Conservation (phyloP, 2,888 invertebrate genomes). For the Diplazon laetatorius region DNA sequence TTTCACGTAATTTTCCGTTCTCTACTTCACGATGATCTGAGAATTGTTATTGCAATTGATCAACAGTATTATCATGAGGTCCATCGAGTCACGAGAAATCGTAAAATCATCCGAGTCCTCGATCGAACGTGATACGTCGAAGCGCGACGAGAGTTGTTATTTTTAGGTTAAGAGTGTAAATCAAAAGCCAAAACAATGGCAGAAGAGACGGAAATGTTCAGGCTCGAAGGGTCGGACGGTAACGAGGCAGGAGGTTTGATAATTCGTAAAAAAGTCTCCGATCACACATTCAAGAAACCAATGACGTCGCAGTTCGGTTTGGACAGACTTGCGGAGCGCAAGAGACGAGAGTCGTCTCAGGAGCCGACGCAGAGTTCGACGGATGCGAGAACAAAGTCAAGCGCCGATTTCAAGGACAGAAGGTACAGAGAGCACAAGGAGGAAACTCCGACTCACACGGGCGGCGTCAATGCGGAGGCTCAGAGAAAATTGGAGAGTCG, state of each 20-base stretch:
- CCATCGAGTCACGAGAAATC: too few species aligned
- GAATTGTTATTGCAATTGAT: too few species aligned
- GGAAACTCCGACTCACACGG: constrained; percentile 97
- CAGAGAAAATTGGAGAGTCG: constrained; percentile 86
- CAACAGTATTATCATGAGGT: too few species aligned
- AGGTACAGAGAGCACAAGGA: constrained; percentile 91
- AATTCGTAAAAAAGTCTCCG: constrained; percentile 81
- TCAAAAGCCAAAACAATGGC: too few species aligned
- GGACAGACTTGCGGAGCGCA: constrained; percentile 92
- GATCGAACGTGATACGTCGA: too few species aligned
- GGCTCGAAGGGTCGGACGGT: constrained; percentile 81
- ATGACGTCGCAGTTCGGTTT: constrained; percentile 91
- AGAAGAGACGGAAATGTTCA: constrained; percentile 79
- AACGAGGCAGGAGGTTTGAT: constrained; percentile 82
- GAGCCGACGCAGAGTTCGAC: constrained; percentile 57
- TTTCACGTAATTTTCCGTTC: too few species aligned
- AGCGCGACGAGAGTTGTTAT: too few species aligned
- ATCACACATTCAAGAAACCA: constrained; percentile 89
- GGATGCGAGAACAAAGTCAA: constrained; percentile 62
- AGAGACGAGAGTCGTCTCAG: constrained; percentile 84
- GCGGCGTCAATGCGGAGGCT: constrained; percentile 93
- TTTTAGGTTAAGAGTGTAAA: too few species aligned
- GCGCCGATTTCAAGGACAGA: constrained; percentile 81
- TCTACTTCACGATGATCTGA: too few species aligned
- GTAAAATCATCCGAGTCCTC: too few species aligned